Evolutionary conservation across 2,888 invertebrate genomes (phyloP).

Genomic region (Volucella inanis): DNA sequence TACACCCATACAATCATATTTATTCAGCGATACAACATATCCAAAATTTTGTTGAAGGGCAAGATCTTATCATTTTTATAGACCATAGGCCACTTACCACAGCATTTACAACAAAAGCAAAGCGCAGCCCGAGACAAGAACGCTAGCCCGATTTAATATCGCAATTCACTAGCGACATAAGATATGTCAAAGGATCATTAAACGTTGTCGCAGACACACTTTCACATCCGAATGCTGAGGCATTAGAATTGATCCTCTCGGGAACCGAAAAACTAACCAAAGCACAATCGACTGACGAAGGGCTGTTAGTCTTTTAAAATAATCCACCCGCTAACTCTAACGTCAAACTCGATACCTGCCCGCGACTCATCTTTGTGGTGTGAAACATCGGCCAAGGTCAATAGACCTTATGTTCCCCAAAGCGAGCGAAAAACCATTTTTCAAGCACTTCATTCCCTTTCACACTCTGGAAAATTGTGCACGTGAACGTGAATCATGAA

Average conservation of each 20-base stretch:
- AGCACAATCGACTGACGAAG: background rate
- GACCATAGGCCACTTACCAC: slow-evolving; percentile 9
- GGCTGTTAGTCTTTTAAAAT: background rate
- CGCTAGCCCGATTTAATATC: too few species aligned
- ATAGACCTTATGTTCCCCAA: slow-evolving; percentile 15
- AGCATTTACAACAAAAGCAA: background rate
- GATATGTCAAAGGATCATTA: slow-evolving; percentile 3
- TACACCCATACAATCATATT: too few species aligned
- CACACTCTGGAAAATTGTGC: background rate
- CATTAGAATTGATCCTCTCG: background rate
- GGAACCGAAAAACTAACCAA: slow-evolving; percentile 2
- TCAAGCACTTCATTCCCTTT: background rate
- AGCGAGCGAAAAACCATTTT: background rate
- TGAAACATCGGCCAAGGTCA: background rate
- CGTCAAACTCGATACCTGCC: slow-evolving; percentile 6
- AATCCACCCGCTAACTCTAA: background rate
- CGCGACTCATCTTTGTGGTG: background rate
- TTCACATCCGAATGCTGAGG: slow-evolving; percentile 27
- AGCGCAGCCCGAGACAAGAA: background rate
- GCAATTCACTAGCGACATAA: too few species aligned
- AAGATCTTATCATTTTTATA: background rate
- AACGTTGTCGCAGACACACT: slow-evolving; percentile 9
- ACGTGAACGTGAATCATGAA: too few species aligned
- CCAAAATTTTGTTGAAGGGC: background rate
- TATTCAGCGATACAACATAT: background rate